Evolutionary conservation across 2,797 vertebrate genomes (phyloP).

Genomic region (Bucorvus abyssinicus): DNA sequence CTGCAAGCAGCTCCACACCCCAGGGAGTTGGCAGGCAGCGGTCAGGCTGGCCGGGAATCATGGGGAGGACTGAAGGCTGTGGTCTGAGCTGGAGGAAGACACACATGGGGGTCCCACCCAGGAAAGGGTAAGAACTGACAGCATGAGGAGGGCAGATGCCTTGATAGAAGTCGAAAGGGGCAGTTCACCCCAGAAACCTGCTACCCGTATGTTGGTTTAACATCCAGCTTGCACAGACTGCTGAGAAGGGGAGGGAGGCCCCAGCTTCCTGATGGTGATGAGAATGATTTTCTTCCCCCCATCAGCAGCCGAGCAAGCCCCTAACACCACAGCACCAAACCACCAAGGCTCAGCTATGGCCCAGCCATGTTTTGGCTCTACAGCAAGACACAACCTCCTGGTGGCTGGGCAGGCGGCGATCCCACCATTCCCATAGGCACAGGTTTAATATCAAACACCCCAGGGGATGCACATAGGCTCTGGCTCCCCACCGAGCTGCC

Average conservation of each 20-base stretch:
- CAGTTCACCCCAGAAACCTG: background rate
- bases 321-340: background rate
- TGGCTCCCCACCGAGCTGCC: accelerated
- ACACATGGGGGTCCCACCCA: accelerated
- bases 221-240: background rate
- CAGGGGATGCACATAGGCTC: accelerated
- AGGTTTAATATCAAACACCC: background rate
- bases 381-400: background rate
- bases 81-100: background rate
- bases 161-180: background rate
- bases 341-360: background rate
- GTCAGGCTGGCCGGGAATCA: background rate
- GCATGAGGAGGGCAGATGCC: no score
- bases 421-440: accelerated
- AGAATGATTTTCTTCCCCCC: background rate
- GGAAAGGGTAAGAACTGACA: background rate
- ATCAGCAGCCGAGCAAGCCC: background rate
- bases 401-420: background rate
- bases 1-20: background rate
- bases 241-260: background rate
- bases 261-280: accelerated
- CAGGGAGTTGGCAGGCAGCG: accelerated
- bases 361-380: background rate
- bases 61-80: background rate
- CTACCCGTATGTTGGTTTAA: background rate